Evolutionary conservation across 2,797 vertebrate genomes (phyloP).

Genomic region (Syngnathus acus): DNA sequence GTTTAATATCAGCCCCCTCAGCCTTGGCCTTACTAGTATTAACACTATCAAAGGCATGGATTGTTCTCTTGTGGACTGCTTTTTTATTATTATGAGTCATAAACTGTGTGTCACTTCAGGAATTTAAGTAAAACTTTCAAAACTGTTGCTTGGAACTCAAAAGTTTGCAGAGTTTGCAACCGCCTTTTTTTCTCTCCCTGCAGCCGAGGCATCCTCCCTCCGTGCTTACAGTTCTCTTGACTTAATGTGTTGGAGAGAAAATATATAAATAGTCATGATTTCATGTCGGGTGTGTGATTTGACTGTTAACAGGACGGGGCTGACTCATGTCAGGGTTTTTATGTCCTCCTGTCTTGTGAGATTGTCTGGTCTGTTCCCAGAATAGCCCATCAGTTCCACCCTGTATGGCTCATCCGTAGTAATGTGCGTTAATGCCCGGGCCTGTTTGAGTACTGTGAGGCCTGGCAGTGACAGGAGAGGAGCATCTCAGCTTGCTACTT

Average conservation of each 20-base stretch:
- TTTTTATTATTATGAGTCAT: conserved; percentile 65
- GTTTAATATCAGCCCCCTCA: conserved; percentile 66
- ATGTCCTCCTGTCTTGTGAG: conserved; percentile 67
- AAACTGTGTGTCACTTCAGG: conserved; percentile 57
- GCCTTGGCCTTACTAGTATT: conserved; percentile 51
- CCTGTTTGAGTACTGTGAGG: conserved; percentile 62
- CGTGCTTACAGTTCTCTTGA: conserved; percentile 38
- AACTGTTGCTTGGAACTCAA: conserved; percentile 31
- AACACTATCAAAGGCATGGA: conserved; percentile 50
- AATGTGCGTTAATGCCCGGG: conserved; percentile 73
- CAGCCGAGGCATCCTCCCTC: conserved; percentile 14
- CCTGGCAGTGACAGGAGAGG: conserved; percentile 65
- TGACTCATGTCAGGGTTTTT: conserved; percentile 67
- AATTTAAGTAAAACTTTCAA: conserved; percentile 46
- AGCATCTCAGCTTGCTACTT: conserved; percentile 70
- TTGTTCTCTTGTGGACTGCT: conserved; percentile 57
- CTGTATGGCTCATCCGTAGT: conserved; percentile 67
- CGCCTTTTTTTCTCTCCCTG: conserved; percentile 24
- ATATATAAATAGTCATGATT: conserved; percentile 58
- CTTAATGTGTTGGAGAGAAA: conserved; percentile 46
- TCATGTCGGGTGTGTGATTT: conserved; percentile 62
- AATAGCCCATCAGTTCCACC: conserved; percentile 75
- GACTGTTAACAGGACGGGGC: conserved; percentile 67
- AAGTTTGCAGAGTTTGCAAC: conserved; percentile 39
- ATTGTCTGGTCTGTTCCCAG: conserved; percentile 67